Conservation (phyloP, 1,140 invertebrate genomes). For the Luehdorfia chinensis region DNA sequence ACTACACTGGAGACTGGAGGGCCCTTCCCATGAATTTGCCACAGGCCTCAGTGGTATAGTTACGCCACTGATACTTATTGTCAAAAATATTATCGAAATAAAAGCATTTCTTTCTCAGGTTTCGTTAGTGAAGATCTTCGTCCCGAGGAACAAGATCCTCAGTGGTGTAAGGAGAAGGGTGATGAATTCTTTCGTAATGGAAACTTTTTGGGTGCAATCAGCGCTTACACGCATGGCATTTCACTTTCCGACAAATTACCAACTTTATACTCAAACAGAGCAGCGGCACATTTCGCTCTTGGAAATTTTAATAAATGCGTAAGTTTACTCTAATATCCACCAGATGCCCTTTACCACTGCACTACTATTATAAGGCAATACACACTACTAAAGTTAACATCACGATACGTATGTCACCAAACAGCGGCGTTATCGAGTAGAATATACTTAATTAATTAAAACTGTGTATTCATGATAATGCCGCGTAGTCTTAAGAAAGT, state of each 20-base stretch:
- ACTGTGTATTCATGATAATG: no score
- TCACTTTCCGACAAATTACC: slow-evolving; percentile 85
- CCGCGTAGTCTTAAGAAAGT: no score
- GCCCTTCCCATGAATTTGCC: no score
- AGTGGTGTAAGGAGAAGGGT: slow-evolving; percentile 90
- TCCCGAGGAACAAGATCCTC: slow-evolving; percentile 89
- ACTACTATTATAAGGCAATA: no score
- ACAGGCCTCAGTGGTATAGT: no score
- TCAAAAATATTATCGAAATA: not conserved
- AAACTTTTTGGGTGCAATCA: slow-evolving; percentile 88
- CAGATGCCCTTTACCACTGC: no score
- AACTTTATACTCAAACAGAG: slow-evolving; percentile 85
- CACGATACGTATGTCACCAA: no score
- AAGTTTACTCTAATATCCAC: slow-evolving; percentile 26
- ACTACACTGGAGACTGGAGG: no score
- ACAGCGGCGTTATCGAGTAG: no score
- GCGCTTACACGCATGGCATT: slow-evolving; percentile 88
- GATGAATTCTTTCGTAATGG: slow-evolving; percentile 85
- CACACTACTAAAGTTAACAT: no score
- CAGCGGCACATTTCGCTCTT: slow-evolving; percentile 85
- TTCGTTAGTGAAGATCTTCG: slow-evolving; percentile 86
- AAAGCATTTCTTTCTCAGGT: slow-evolving; percentile 35
- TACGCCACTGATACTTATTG: no score
- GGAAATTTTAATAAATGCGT: slow-evolving; percentile 85
- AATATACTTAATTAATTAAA: no score